Conservation (phyloP, 1,140 invertebrate species). For the Chymomyza costata region DNA sequence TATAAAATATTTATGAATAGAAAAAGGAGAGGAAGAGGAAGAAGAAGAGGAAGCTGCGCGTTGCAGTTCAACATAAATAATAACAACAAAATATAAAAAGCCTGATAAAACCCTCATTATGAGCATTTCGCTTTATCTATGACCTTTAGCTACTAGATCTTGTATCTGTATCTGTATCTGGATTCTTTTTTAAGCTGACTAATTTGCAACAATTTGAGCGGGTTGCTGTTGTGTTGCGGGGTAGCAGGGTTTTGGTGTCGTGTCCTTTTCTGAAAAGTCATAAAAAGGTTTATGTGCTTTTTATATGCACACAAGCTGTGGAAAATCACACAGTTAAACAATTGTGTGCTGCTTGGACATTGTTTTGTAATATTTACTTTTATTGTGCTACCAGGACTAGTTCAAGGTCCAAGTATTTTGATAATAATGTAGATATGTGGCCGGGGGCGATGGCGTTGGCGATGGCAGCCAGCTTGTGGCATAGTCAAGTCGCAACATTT, state of each 20-base stretch:
- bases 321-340: conserved; percentile 51
- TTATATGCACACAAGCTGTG: conserved; percentile 49
- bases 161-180: too few relatives aligned
- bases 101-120: conserved; percentile 43
- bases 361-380: conserved; percentile 41
- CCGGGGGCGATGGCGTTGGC: too few relatives aligned
- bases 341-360: conserved; percentile 34
- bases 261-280: too few relatives aligned
- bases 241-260: too few relatives aligned
- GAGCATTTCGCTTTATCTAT: too few relatives aligned
- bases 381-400: conserved; percentile 45
- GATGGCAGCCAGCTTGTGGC: conserved; percentile 5
- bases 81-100: conserved; percentile 5
- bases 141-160: too few relatives aligned
- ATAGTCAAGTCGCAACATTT: too few relatives aligned
- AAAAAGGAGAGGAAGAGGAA: background rate
- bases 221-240: conserved; percentile 5
- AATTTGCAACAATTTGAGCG: conserved; percentile 48
- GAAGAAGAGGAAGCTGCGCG: conserved; percentile 21
- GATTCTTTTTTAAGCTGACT: conserved; percentile 35
- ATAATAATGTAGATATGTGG: conserved; percentile 46
- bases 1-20: background rate
- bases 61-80: conserved; percentile 17
- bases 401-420: conserved; percentile 48
- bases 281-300: conserved; percentile 48